A percentile compares a stretch with the other conserved stretches of the same genome.
phyloP scores from a whole-genome alignment of 2,888 invertebrate genomes.

The Drosophila putrida region DNA sequence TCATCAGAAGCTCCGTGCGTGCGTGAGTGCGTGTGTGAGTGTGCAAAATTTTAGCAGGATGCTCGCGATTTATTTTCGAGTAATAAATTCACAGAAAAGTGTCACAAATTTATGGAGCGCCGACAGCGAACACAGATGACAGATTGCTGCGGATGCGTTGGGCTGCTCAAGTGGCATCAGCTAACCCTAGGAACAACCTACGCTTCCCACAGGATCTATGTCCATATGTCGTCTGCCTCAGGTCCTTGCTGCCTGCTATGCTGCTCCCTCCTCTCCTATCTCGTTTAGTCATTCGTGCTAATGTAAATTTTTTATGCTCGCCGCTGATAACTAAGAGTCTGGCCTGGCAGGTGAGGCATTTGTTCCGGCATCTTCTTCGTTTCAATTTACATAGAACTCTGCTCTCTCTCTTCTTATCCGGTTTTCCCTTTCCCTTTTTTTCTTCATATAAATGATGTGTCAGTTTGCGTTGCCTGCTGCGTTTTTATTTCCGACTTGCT shows the following conservation, averaged over 20 bases:
- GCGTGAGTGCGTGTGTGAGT: constrained; percentile 25
- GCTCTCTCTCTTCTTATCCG: constrained; percentile 16
- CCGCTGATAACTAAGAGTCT: constrained; percentile 56
- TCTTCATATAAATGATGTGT: constrained; percentile 79
- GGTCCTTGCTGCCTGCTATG: too few relatives aligned
- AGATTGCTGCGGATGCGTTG: constrained; percentile 64
- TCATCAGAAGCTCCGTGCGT: constrained; percentile 29
- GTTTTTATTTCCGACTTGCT: constrained; percentile 72
- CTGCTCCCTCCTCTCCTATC: constrained; percentile 18
- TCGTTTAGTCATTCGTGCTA: constrained; percentile 67
- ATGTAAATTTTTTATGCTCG: constrained; percentile 64
- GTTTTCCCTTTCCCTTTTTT: neutral
- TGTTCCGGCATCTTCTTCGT: constrained; percentile 51
- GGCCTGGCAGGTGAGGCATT: constrained; percentile 55
- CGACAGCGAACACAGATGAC: constrained; percentile 68
- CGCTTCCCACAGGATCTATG: constrained; percentile 13
- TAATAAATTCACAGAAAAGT: constrained; percentile 77
- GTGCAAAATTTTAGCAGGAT: constrained; percentile 47
- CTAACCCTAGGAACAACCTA: constrained; percentile 35
- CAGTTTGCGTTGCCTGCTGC: constrained; percentile 78
- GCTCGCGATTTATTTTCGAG: constrained; percentile 72
- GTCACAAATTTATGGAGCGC: constrained; percentile 80
- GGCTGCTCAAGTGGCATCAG: constrained; percentile 33
- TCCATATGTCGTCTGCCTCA: constrained; percentile 48
- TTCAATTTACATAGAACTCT: constrained; percentile 79